Evolutionary conservation across 2,888 invertebrate genomes (phyloP), one percentile per base, ranked within the genome.

Genomic region (Drosophila pseudotalamancana): DNA sequence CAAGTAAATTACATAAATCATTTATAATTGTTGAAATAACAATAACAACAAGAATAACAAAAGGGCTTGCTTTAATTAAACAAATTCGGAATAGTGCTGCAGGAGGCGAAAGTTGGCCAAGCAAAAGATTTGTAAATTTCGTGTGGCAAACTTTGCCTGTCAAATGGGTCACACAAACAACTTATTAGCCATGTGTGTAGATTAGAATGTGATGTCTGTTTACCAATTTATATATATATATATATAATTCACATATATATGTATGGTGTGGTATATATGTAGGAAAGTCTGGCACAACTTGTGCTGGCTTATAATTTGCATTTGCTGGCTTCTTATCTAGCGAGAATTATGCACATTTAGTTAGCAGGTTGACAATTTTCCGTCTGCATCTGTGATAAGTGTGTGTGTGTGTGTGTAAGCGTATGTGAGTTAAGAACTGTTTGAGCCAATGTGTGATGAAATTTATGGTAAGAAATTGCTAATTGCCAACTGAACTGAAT

Each of bases 1-100:
- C 56, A 56, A 66, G 54, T 69, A 64, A 74, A 85, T 85, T 83
- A 74, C 63, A 85, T 85, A 85, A 76, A 85, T 82, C 83, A 82
- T 82, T 73, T 77, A 79, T 81, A 82, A 81, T 85, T 82, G 73
- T 61, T 45, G 57, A 51, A 73, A 71, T 57, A 76, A 51, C 48
- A 71, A 50, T 46, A 71, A 50, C 45, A 25, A 37, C 16, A 9
- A 29, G 9, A 11, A 43, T 8, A 39, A 32, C 37, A 53, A 56
- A 4, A 31, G 46, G 40, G 35, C 11, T 35, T 43, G 62, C 69
- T 74, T 74, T 85, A 86, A 81, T 81, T 83, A 81, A 81, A 81
- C 72, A 74, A 57, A 75, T 66, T 59, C 46, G 14, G 18, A 18
- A 43, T 45, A 50, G 27, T 59, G 59, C 60, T 32, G 34, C 53